Evolutionary conservation across 1,140 invertebrate species (phyloP).

Genomic region (Mesaphorura yosii): DNA sequence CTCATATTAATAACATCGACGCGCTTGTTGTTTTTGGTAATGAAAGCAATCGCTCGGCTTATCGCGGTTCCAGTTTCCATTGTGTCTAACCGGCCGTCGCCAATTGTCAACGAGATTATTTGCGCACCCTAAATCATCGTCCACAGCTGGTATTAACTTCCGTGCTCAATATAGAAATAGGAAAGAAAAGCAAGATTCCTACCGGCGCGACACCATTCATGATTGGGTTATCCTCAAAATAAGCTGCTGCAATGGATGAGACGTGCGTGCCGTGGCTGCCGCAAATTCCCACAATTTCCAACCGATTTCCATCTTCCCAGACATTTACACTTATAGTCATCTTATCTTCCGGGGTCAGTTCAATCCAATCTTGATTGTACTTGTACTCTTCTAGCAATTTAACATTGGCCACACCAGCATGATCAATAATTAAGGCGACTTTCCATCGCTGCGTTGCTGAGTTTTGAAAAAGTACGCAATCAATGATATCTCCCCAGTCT

Average conservation of each 20-base stretch:
- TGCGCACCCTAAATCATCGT: conserved; percentile 65
- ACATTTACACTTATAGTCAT: conserved; percentile 87
- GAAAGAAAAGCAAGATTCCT: too few species aligned
- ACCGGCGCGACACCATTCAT: conserved; percentile 88
- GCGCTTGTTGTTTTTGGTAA: conserved; percentile 55
- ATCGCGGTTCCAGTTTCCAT: conserved; percentile 97
- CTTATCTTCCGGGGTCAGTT: conserved; percentile 61
- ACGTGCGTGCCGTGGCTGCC: conserved; percentile 77
- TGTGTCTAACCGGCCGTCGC: conserved; percentile 37
- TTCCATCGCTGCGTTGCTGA: conserved; percentile 65
- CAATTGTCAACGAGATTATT: conserved; percentile 84
- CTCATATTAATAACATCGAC: conserved; percentile 95
- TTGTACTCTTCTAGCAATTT: conserved; percentile 51
- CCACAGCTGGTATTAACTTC: background rate
- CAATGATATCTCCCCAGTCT: conserved; percentile 78
- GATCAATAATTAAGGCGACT: conserved; percentile 30
- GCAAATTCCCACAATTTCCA: conserved; percentile 87
- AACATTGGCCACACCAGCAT: background rate
- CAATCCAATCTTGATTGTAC: conserved; percentile 63
- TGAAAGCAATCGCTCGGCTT: conserved; percentile 74
- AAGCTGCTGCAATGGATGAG: conserved; percentile 53
- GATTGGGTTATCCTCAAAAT: conserved; percentile 80
- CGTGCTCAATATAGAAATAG: too few species aligned
- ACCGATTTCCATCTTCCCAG: conserved; percentile 75
- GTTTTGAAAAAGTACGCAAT: conserved; percentile 86